Evolutionary conservation across 1,140 invertebrate genomes (phyloP).

Genomic region (Tetranychus cinnabarinus): DNA sequence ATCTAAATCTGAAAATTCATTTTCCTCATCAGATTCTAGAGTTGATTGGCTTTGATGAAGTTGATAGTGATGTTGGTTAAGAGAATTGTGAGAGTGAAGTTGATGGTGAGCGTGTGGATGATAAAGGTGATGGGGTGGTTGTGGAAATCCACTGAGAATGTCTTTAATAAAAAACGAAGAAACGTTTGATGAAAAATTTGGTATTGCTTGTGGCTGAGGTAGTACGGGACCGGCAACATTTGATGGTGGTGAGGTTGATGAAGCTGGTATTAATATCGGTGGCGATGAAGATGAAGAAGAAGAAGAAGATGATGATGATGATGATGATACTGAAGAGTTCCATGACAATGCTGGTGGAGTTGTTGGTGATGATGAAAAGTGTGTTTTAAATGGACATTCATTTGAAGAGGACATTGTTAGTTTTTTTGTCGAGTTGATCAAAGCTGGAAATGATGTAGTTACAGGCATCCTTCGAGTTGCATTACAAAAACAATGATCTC

Average conservation of each 20-base stretch:
- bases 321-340: no score
- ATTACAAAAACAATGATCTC: no score
- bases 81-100: background rate
- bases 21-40: background rate
- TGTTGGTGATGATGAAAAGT: no score
- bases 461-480: no score
- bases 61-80: background rate
- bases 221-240: no score
- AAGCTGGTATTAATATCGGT: background rate
- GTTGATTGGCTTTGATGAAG: background rate
- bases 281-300: background rate
- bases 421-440: background rate
- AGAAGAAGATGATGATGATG: background rate
- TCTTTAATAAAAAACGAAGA: background rate
- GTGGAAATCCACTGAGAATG: background rate
- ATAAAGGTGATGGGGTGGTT: background rate
- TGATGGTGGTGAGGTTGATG: background rate
- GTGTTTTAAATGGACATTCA: background rate
- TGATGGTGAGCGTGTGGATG: background rate
- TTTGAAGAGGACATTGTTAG: background rate
- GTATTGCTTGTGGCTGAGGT: no score
- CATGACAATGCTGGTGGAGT: no score
- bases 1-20: background rate
- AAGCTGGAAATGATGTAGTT: no score
- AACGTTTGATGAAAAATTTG: background rate